Percentiles rank a stretch among this genome's conserved stretches.
Evolutionary conservation across 2,888 invertebrate genomes (phyloP).

Genomic region (Tipula helvola): DNA sequence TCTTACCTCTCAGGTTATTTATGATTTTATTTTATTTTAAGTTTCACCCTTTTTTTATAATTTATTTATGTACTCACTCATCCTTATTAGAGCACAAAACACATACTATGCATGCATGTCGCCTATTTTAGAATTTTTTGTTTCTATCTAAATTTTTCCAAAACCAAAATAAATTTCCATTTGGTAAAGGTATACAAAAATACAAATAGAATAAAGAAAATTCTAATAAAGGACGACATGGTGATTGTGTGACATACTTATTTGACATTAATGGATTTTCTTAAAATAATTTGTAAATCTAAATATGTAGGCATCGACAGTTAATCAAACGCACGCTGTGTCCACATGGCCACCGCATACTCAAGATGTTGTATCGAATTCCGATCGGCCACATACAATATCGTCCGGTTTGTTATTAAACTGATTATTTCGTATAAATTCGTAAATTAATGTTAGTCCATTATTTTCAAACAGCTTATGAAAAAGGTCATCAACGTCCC

Average conservation of each 20-base stretch:
- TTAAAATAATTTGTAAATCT: background rate
- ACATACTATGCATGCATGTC: background rate
- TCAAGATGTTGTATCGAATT: constrained; percentile 41
- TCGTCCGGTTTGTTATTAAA: constrained; percentile 50
- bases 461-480: constrained; percentile 56
- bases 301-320: constrained; percentile 22
- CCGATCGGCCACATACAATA: constrained; percentile 84
- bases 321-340: constrained; percentile 34
- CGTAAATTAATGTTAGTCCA: background rate
- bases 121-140: background rate
- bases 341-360: constrained; percentile 38
- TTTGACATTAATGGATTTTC: background rate
- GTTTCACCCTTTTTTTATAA: constrained; percentile 18
- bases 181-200: background rate
- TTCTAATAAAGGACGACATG: constrained; percentile 4
- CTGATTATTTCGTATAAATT: background rate
- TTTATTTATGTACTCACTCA: constrained; percentile 10
- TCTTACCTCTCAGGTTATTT: constrained; percentile 37
- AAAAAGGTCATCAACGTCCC: constrained; percentile 72
- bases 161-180: background rate
- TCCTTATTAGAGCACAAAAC: background rate
- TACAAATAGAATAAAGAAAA: background rate
- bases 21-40: constrained; percentile 35
- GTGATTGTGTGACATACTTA: background rate
- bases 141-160: constrained; percentile 5